Evolutionary conservation across 2,888 invertebrate genomes (phyloP).

Genomic region (Danaus chrysippus): DNA sequence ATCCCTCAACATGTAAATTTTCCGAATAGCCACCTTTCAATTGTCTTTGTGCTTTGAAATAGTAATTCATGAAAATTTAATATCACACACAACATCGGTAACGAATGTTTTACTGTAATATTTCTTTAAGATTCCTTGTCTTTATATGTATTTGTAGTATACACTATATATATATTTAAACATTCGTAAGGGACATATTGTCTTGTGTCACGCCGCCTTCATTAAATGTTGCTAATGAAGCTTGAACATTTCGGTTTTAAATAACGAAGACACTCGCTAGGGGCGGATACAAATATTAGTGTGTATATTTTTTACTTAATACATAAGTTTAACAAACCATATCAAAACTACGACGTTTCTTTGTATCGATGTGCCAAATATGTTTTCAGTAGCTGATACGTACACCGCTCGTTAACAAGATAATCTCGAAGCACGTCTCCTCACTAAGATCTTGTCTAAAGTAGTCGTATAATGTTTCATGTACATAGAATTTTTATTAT

Average conservation of each 20-base stretch:
- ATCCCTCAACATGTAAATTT: conserved; percentile 75
- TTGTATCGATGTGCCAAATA: conserved; percentile 49
- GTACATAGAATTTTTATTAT: conserved; percentile 46
- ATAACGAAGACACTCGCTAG: conserved; percentile 62
- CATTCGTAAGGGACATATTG: conserved; percentile 38
- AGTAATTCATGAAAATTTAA: not conserved
- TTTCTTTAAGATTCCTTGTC: no score
- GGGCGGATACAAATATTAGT: conserved; percentile 57
- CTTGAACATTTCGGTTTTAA: conserved; percentile 74
- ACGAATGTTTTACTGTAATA: no score
- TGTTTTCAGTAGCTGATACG: conserved; percentile 30
- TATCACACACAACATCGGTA: no score
- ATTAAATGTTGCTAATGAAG: conserved; percentile 77
- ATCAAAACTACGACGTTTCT: conserved; percentile 57
- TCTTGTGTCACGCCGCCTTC: conserved; percentile 65
- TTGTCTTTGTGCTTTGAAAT: conserved; percentile 43
- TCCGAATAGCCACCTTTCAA: conserved; percentile 60
- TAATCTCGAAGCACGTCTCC: conserved; percentile 38
- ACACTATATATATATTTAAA: no score
- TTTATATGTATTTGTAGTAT: no score
- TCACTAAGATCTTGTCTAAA: conserved; percentile 40
- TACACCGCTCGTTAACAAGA: conserved; percentile 33
- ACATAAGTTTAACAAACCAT: conserved; percentile 65
- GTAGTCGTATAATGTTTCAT: conserved; percentile 37
- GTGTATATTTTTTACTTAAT: conserved; percentile 63